Conservation (phyloP, 2,797 vertebrate species). For the Masticophis lateralis region DNA sequence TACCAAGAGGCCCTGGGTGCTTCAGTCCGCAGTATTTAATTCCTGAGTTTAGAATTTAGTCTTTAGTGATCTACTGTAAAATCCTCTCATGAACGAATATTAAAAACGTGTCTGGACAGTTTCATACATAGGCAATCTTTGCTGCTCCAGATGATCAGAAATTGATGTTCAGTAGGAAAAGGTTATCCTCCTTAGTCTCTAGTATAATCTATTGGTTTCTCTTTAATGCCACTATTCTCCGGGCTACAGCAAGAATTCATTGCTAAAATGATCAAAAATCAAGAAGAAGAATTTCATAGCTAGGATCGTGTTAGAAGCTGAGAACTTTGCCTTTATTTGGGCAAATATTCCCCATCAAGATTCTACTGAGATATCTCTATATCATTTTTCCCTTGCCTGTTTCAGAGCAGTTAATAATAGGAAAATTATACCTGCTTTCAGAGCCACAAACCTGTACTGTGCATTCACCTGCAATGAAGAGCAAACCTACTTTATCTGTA, state of each 20-base stretch:
- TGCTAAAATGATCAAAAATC: background rate
- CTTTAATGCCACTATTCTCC: background rate
- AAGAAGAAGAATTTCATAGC: background rate
- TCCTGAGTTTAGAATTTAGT: background rate
- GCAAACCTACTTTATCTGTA: constrained; percentile 7
- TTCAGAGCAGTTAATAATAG: background rate
- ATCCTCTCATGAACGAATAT: background rate
- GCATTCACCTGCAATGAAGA: background rate
- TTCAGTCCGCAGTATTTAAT: background rate
- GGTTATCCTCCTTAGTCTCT: background rate
- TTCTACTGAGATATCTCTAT: background rate
- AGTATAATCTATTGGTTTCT: background rate
- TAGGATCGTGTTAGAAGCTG: background rate
- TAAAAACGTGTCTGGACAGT: background rate
- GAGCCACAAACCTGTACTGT: background rate
- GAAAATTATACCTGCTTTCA: background rate
- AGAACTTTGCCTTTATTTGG: background rate
- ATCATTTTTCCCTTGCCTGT: background rate
- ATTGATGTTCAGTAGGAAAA: background rate
- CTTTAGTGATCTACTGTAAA: background rate
- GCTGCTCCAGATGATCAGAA: background rate
- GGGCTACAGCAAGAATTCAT: background rate
- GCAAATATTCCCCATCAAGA: background rate
- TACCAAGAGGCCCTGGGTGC: background rate
- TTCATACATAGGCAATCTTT: background rate